Conservation (phyloP, 2,797 vertebrate genomes). For the Yasuhikotakia modesta region DNA sequence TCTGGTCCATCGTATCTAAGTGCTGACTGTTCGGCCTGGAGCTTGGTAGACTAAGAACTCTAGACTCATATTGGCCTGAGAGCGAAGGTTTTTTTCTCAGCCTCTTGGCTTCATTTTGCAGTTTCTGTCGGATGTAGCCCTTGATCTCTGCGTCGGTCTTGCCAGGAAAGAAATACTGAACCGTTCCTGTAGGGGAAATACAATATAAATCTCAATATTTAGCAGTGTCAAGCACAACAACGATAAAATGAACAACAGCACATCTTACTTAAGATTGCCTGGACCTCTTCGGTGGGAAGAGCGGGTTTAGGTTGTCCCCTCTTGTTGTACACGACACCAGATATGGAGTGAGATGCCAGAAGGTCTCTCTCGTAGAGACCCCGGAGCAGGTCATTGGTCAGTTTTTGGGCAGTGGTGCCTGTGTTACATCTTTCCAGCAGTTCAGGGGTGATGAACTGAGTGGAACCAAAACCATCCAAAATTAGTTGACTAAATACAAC, state of each 20-base stretch:
- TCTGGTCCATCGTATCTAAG: conserved; percentile 53
- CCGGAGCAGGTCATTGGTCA: conserved; percentile 70
- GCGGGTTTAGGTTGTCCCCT: conserved; percentile 67
- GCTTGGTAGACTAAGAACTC: conserved; percentile 39
- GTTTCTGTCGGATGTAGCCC: conserved; percentile 71
- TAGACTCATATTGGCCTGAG: conserved; percentile 49
- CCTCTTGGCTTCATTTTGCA: conserved; percentile 70
- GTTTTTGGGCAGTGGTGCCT: conserved; percentile 68
- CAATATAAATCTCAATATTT: not conserved
- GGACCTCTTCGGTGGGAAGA: conserved; percentile 67
- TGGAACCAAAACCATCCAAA: not conserved
- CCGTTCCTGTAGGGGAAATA: conserved; percentile 59
- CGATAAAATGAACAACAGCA: not conserved
- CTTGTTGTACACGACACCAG: conserved; percentile 68
- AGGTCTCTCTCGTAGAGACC: conserved; percentile 69
- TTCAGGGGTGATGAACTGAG: conserved; percentile 67
- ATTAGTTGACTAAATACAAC: not conserved
- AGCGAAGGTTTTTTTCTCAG: conserved; percentile 63
- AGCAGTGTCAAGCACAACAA: not conserved
- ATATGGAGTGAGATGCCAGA: conserved; percentile 71
- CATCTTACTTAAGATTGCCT: conserved; percentile 66
- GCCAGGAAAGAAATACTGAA: conserved; percentile 68
- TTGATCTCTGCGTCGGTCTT: conserved; percentile 70
- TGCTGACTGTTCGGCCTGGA: conserved; percentile 41
- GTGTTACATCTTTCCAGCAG: conserved; percentile 69